Conservation (phyloP, 30 jellyfish, hydroid and myxozoan species). For the Euphysa ruthae region DNA sequence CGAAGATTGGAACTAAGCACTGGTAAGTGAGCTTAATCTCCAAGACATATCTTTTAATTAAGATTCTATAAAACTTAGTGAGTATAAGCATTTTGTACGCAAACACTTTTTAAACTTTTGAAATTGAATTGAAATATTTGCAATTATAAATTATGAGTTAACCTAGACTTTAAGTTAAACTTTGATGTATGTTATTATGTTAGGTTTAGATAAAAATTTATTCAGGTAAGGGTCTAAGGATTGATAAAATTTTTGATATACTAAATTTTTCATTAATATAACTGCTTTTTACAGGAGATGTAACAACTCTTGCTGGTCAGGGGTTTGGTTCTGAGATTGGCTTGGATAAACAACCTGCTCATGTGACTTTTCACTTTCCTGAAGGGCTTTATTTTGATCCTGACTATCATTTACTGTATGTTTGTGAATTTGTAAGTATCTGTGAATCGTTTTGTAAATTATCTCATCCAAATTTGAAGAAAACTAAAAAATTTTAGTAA, state of each 20-base stretch:
- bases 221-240: too few relatives aligned
- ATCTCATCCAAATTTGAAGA: too few relatives aligned
- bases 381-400: constrained; percentile 29
- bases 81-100: too few relatives aligned
- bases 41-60: too few relatives aligned
- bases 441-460: too few relatives aligned
- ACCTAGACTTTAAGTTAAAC: not conserved
- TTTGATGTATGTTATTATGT: not conserved
- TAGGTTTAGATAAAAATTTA: not conserved
- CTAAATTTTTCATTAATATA: not conserved
- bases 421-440: constrained; percentile 33
- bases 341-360: not conserved
- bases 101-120: too few relatives aligned
- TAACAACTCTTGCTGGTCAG: constrained; percentile 17
- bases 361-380: constrained; percentile 26
- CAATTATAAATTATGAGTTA: too few relatives aligned
- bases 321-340: constrained; percentile 27
- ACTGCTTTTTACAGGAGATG: constrained; percentile 11
- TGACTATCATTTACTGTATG: constrained; percentile 14
- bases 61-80: too few relatives aligned
- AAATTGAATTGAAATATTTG: too few relatives aligned
- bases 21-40: too few relatives aligned
- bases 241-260: not conserved
- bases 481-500: too few relatives aligned
- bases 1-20: constrained; percentile 29